A percentile compares a stretch with the other conserved stretches of the same genome.
Conservation (phyloP, 1,140 invertebrate species). For the Ericerus pela region DNA sequence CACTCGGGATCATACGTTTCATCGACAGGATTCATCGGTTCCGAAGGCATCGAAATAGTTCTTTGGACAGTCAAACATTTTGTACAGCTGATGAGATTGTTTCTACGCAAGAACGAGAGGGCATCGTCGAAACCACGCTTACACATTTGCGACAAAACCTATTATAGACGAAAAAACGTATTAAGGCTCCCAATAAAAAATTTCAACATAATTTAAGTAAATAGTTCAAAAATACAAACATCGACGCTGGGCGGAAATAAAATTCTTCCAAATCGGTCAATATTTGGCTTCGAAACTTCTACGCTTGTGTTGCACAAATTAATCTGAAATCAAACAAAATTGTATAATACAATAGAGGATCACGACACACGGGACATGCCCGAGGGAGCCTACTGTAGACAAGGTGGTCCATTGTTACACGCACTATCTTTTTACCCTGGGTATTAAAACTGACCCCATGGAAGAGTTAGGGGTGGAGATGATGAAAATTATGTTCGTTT, state of each 20-base stretch:
- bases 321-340: neutral
- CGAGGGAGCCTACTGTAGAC: too few relatives aligned
- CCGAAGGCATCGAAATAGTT: constrained; percentile 51
- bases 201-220: constrained; percentile 7
- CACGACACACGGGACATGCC: too few relatives aligned
- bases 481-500: too few relatives aligned
- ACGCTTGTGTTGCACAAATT: constrained; percentile 1
- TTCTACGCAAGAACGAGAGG: constrained; percentile 76
- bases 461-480: too few relatives aligned
- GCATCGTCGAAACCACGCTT: constrained; percentile 97
- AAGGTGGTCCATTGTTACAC: too few relatives aligned
- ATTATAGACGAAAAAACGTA: constrained; percentile 19
- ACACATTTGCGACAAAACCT: constrained; percentile 78
- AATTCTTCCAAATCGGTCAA: constrained; percentile 71
- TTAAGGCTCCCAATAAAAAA: neutral
- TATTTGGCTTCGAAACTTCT: neutral
- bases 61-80: constrained; percentile 68
- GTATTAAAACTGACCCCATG: too few relatives aligned
- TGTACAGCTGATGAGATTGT: constrained; percentile 76
- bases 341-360: too few relatives aligned
- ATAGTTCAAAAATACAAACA: constrained; percentile 32
- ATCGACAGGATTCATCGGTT: constrained; percentile 39
- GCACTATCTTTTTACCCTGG: too few relatives aligned
- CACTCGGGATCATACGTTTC: constrained; percentile 68
- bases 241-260: constrained; percentile 90